A percentile compares a stretch with the other conserved stretches of the same genome.
These are phyloP conservation scores for Temnothorax rugatulus DNA, from an alignment of 2,888 invertebrate species.

Conservation along the genomic window DNA sequence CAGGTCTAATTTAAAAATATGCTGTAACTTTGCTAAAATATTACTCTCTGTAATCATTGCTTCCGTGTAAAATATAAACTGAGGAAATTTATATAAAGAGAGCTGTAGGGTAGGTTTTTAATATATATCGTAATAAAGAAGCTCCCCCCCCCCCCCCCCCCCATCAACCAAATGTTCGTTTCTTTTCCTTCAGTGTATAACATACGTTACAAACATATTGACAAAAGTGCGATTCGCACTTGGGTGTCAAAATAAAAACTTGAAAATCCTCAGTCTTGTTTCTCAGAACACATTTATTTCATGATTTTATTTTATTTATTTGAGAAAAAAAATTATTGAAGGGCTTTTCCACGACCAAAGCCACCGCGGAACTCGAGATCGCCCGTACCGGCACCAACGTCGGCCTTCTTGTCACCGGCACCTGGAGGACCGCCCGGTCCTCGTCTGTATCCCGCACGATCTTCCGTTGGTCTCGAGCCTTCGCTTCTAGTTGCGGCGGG, in stretches of 20 bases:
- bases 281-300: conserved; percentile 67
- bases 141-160: not conserved
- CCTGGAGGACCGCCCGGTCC: conserved; percentile 89
- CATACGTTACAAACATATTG: not conserved
- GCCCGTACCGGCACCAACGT: conserved; percentile 97
- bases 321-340: conserved; percentile 77
- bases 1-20: not conserved
- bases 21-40: not conserved
- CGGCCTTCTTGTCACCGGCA: conserved; percentile 96
- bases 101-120: not conserved
- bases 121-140: not conserved
- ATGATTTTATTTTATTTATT: conserved; percentile 40
- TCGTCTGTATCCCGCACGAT: conserved; percentile 94
- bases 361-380: conserved; percentile 94
- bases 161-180: not conserved
- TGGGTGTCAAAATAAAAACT: not conserved
- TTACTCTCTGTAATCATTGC: conserved; percentile 1
- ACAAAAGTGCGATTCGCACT: not conserved
- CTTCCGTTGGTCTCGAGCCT: conserved; percentile 92
- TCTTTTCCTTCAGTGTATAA: not conserved
- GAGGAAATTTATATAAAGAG: conserved; percentile 1
- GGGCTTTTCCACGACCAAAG: conserved; percentile 84
- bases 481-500: conserved; percentile 90
- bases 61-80: conserved; percentile 8
- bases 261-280: not conserved